These are phyloP conservation scores for Tricholaema leucomelas DNA, from an alignment of 2,113 vertebrate species.

Conservation along the genomic window DNA sequence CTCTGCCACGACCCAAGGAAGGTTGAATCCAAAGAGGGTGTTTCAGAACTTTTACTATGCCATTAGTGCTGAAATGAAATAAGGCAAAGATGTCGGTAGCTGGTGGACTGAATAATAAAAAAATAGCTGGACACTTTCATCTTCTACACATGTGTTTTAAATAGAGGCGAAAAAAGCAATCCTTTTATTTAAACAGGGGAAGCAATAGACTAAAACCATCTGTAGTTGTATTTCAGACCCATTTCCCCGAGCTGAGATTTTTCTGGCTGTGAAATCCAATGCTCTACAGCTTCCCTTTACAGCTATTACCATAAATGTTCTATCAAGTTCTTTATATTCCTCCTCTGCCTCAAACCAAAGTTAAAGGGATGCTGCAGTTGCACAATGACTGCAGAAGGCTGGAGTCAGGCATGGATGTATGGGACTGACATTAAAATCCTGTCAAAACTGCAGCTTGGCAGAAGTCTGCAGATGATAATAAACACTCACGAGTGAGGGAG, in stretches of 20 bases:
- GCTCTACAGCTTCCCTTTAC: slow-evolving; percentile 60
- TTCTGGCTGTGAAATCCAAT: slow-evolving; percentile 68
- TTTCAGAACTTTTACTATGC: slow-evolving; percentile 63
- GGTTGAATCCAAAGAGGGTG: slow-evolving; percentile 51
- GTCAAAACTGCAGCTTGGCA: slow-evolving; percentile 1
- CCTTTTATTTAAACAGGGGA: slow-evolving; percentile 68
- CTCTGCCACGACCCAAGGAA: slow-evolving; percentile 57
- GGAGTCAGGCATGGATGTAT: background rate
- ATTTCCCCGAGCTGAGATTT: slow-evolving; percentile 61
- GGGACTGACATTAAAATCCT: slow-evolving; percentile 27
- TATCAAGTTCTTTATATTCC: slow-evolving; percentile 66
- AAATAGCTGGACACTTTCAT: slow-evolving; percentile 72
- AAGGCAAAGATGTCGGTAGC: slow-evolving; percentile 63
- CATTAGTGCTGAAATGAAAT: slow-evolving; percentile 64
- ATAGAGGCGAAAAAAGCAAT: slow-evolving; percentile 68
- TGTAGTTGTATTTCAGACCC: slow-evolving; percentile 68
- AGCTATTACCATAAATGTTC: slow-evolving; percentile 62
- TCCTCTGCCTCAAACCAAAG: slow-evolving; percentile 46
- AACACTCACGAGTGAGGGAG: background rate
- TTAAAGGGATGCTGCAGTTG: slow-evolving; percentile 42
- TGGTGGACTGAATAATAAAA: slow-evolving; percentile 71
- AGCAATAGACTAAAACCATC: slow-evolving; percentile 64
- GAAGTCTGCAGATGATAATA: background rate
- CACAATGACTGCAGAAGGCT: slow-evolving; percentile 16
- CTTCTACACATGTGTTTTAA: slow-evolving; percentile 68